Conservation (phyloP, 2,113 vertebrate species). For the Coptodon rendalli region DNA sequence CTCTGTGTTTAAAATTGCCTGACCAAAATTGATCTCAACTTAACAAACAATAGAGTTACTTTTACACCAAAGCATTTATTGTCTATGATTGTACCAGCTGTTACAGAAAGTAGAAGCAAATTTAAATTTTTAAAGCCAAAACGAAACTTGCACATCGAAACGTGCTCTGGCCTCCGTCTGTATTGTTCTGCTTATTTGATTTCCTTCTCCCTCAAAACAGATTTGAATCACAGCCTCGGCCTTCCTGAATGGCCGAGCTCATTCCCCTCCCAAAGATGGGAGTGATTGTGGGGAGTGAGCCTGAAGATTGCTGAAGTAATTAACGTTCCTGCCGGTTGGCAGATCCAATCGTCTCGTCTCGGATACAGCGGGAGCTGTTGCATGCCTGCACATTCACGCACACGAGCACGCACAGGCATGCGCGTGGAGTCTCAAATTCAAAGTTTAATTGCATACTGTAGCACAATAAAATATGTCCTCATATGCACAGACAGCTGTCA, state of each 20-base stretch:
- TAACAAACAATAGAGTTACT: background rate
- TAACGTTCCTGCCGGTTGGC: slow-evolving; percentile 53
- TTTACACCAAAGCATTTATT: background rate
- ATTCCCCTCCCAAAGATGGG: slow-evolving; percentile 35
- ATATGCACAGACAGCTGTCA: slow-evolving; percentile 46
- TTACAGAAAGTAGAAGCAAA: background rate
- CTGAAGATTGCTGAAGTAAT: slow-evolving; percentile 62
- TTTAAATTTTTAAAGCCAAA: background rate
- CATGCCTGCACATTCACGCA: background rate
- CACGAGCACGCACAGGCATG: background rate
- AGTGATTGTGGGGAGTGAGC: slow-evolving; percentile 49
- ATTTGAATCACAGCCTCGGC: slow-evolving; percentile 19
- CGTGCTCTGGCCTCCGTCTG: background rate
- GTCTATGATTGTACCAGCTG: background rate
- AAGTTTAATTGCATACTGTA: slow-evolving; percentile 30
- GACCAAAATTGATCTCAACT: background rate
- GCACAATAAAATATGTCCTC: slow-evolving; percentile 21
- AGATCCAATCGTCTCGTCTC: slow-evolving; percentile 58
- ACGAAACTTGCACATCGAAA: background rate
- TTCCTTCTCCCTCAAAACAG: background rate
- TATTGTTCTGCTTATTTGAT: slow-evolving; percentile 26
- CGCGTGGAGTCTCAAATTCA: slow-evolving; percentile 22
- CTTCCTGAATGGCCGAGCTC: slow-evolving; percentile 33
- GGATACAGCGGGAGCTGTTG: background rate
- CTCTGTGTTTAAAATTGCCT: background rate